Conservation (phyloP, 2,113 vertebrate species). For the Lophochroa leadbeateri region DNA sequence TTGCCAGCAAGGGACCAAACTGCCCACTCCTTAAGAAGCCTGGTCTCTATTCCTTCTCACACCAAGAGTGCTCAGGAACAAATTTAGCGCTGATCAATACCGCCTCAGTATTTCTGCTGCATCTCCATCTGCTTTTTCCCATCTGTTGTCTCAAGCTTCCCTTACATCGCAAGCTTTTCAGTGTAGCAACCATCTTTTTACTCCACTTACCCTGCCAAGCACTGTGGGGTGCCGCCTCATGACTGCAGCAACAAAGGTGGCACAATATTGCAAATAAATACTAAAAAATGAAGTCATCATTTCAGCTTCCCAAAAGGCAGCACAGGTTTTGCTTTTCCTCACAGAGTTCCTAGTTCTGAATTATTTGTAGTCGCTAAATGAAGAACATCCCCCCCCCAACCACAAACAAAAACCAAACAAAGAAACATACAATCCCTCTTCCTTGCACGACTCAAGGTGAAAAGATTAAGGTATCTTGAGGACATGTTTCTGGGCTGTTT, state of each 20-base stretch:
- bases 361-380: background rate
- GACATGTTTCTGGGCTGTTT: background rate
- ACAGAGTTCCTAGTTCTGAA: background rate
- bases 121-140: conserved; percentile 66
- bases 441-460: background rate
- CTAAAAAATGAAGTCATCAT: background rate
- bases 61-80: background rate
- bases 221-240: background rate
- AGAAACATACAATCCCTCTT: background rate
- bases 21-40: background rate
- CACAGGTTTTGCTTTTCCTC: background rate
- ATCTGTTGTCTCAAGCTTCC: conserved; percentile 60
- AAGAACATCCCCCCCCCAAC: no score
- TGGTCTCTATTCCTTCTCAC: background rate
- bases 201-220: conserved; percentile 29
- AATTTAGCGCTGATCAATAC: background rate
- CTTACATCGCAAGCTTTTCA: background rate
- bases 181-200: conserved; percentile 15
- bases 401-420: background rate
- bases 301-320: background rate
- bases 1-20: background rate
- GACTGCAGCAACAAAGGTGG: background rate
- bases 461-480: background rate
- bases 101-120: background rate
- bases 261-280: conserved; percentile 19